Evolutionary conservation across 2,888 invertebrate species (phyloP).

Genomic region (Epinotia nisella): DNA sequence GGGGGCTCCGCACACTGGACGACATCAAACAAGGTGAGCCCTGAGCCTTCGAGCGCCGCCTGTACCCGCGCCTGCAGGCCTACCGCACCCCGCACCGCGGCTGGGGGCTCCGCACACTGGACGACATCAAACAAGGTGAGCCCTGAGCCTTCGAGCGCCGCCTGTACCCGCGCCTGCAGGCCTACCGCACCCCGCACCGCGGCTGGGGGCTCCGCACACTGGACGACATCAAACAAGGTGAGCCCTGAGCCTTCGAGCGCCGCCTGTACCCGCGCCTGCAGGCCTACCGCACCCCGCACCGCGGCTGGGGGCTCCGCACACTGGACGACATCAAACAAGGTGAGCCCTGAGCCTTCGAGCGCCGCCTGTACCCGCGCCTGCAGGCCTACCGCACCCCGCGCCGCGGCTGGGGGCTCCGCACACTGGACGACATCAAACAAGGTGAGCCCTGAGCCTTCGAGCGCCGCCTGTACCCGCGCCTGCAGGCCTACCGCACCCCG

Average conservation of each 20-base stretch:
- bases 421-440: constrained; percentile 88
- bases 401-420: constrained; percentile 92
- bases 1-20: constrained; percentile 89
- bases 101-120: constrained; percentile 5
- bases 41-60: background rate
- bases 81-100: constrained; percentile 9
- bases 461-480: constrained; percentile 56
- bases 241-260: background rate
- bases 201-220: constrained; percentile 92
- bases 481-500: constrained; percentile 16
- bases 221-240: constrained; percentile 88
- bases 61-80: constrained; percentile 14
- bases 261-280: constrained; percentile 11
- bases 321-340: constrained; percentile 9
- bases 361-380: constrained; percentile 87
- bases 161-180: constrained; percentile 89
- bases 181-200: constrained; percentile 89
- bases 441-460: constrained; percentile 64
- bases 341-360: constrained; percentile 8
- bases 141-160: too few relatives aligned
- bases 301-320: constrained; percentile 12
- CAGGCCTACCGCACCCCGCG: constrained; percentile 89
- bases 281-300: constrained; percentile 9
- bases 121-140: constrained; percentile 11
- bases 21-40: constrained; percentile 86